Evolutionary conservation across 2,113 vertebrate species (phyloP), one percentile per base, ranked within the genome.

Genomic region (Chaenogobius annularis): DNA sequence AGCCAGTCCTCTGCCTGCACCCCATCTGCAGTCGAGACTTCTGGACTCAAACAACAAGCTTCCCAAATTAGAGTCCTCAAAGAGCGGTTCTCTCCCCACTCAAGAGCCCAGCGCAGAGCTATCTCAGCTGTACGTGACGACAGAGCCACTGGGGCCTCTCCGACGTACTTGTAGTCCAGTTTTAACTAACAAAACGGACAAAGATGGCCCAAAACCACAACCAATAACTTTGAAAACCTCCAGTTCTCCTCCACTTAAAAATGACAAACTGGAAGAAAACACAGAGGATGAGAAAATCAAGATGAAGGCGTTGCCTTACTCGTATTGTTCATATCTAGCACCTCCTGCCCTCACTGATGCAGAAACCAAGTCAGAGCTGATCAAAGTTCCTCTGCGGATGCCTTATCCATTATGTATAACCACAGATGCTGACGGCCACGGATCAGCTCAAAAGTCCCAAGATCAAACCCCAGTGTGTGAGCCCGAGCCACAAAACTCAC

Each of bases 1-100:
- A 0, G 93, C 94, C 0, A 91, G 94, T 73, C 93, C 95, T 0
- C 83, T 95, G 61, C 89, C 83, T 3, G 66, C 79, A 40, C 40
- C 90, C 77, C 94, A 0, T 83, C 88, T 94, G 48, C 86, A 78
- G 14, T 22, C 78, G 2, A 75, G 83, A 90, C 89, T 93, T 0
- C 81, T 93, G 66, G 90, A 94, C 0, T 83, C 92, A 0, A 94
- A 97, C 64, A 85, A 94, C 69, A 98, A 96, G 48, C 94, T 95
- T 47, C 90, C 92, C 69, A 93, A 89, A 76, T 70, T 95, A 72
- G 80, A 71, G 22, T 54, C 66, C 10, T 79, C 81, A 46, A 89
- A 74, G 75, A 68, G 26, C 0, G 77, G 22, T 9, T 74, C 70
- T 48, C 73, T 76, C 37, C 90, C 72, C 13, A 85, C 83, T 73